Percentiles rank a stretch among this genome's conserved stretches.
Evolutionary conservation across 2,113 vertebrate genomes (phyloP).

Genomic region (Vanacampus margaritifer): DNA sequence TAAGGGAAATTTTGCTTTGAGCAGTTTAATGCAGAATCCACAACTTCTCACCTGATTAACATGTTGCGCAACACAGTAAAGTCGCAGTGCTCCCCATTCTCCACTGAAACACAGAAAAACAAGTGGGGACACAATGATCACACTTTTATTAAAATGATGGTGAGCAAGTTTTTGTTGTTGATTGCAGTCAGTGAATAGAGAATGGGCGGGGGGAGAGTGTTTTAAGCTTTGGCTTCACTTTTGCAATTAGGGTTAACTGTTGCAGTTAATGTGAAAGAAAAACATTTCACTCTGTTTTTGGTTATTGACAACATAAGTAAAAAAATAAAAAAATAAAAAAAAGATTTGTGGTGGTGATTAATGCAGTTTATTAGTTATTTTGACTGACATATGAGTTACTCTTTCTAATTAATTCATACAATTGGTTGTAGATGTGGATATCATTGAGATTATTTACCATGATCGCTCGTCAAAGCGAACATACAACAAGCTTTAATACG

Average conservation of each 20-base stretch:
- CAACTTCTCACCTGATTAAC: conserved; percentile 73
- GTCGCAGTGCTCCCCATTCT: conserved; percentile 81
- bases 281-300: neutral
- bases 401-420: neutral
- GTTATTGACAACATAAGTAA: neutral
- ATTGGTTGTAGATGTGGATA: neutral
- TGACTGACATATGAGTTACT: neutral
- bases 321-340: neutral
- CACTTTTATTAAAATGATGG: neutral
- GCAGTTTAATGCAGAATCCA: neutral
- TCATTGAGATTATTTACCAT: neutral
- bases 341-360: neutral
- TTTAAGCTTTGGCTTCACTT: neutral
- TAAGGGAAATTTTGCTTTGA: neutral
- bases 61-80: conserved; percentile 80
- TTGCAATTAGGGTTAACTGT: neutral
- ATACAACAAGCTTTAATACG: neutral
- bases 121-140: neutral
- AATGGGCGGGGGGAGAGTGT: neutral
- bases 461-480: neutral
- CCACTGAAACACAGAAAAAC: conserved; percentile 67
- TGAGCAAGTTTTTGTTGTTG: neutral
- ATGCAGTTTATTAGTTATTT: neutral
- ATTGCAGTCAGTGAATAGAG: neutral
- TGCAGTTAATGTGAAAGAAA: neutral